Evolutionary conservation across 2,888 invertebrate genomes (phyloP).

Genomic region (Escarpia spicata): DNA sequence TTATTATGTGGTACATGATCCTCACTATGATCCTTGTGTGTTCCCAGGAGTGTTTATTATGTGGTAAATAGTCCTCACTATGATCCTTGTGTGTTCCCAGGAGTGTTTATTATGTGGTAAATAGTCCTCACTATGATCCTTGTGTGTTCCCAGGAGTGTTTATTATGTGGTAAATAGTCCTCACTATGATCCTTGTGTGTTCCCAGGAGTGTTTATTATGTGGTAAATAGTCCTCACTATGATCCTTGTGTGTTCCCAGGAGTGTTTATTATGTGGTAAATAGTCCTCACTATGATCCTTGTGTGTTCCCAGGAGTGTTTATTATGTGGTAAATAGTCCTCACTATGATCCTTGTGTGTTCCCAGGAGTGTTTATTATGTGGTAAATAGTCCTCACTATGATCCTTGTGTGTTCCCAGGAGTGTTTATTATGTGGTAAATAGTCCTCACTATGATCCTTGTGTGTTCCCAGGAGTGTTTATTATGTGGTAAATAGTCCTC

Average conservation of each 20-base stretch:
- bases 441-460: constrained; percentile 18
- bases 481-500: constrained; percentile 11
- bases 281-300: not conserved
- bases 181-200: not conserved
- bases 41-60: no score
- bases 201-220: constrained; percentile 13
- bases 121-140: constrained; percentile 14
- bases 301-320: constrained; percentile 86
- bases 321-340: no score
- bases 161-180: not conserved
- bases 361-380: no score
- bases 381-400: no score
- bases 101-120: not conserved
- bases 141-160: not conserved
- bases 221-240: not conserved
- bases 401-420: no score
- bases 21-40: no score
- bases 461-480: not conserved
- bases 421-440: not conserved
- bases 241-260: not conserved
- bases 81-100: not conserved
- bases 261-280: not conserved
- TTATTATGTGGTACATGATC: no score
- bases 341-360: no score
- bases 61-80: not conserved